Conservation (phyloP, 1,140 invertebrate species). For the Linepithema humile region DNA sequence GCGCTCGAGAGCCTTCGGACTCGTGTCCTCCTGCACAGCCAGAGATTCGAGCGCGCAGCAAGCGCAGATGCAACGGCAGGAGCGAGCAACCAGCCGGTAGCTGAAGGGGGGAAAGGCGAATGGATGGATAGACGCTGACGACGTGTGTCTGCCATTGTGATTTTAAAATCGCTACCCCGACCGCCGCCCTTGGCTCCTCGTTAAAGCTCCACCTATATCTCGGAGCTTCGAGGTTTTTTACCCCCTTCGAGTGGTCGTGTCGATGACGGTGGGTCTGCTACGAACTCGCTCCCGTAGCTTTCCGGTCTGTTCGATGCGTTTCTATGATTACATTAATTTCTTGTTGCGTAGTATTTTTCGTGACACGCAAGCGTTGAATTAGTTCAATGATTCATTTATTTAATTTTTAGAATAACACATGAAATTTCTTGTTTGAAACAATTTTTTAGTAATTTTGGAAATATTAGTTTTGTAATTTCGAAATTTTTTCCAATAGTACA, state of each 20-base stretch:
- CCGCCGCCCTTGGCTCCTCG: conserved; percentile 63
- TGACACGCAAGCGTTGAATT: too few relatives aligned
- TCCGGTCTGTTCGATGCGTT: neutral
- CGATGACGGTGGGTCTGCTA: conserved; percentile 5
- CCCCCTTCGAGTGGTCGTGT: conserved; percentile 58
- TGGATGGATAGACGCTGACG: conserved; percentile 74
- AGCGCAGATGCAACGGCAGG: conserved; percentile 79
- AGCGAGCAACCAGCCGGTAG: conserved; percentile 67
- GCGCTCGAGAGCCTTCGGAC: conserved; percentile 35
- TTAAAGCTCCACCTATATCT: conserved; percentile 47
- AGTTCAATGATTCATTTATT: neutral
- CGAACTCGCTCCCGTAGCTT: neutral
- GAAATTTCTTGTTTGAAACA: too few relatives aligned
- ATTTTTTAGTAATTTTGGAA: neutral
- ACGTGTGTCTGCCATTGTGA: conserved; percentile 82
- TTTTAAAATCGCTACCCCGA: conserved; percentile 79
- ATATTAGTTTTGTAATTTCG: too few relatives aligned
- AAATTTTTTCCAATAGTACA: too few relatives aligned
- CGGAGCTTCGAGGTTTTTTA: conserved; percentile 42
- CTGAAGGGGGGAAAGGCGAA: conserved; percentile 52
- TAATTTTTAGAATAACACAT: neutral
- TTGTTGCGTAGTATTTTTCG: neutral
- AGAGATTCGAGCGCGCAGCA: conserved; percentile 57
- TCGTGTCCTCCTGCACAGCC: conserved; percentile 56
- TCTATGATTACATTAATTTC: neutral